Evolutionary conservation across 2,888 invertebrate genomes (phyloP), one percentile per base, ranked within the genome.

Genomic region (Psylliodes chrysocephalus): DNA sequence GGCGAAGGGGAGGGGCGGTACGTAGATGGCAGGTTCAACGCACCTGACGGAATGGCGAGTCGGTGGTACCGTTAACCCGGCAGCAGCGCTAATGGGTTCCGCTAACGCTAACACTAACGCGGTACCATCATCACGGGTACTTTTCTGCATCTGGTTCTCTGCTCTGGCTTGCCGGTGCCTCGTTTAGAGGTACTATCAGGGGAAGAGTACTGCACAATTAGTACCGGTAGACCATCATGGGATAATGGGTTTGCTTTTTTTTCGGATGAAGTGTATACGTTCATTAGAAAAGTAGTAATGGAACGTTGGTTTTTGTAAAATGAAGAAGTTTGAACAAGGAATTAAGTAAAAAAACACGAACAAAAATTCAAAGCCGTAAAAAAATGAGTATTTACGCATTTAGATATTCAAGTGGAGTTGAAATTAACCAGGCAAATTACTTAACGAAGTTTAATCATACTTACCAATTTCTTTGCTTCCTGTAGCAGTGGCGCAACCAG

Each of bases 1-100:
- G 51, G n/a, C n/a, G n/a, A n/a, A n/a, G n/a, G n/a, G n/a, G n/a
- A 57, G 57, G 56, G 68, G 69, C 65, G 71, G 66, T 71, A 70
- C 73, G 73, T 57, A 55, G 46, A 60, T 70, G 68, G 71, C 79
- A 80, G 80, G 81, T 81, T 81, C 81, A 81, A 80, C 78, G 81
- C 81, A 81, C 81, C 81, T 81, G 81, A 78, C 80, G 81, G 81
- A 81, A 81, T 81, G 80, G 81, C 80, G 77, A 79, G 78, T 75
- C 73, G 78, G 77, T 76, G 73, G 61, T 78, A 80, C 80, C 79
- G 81, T 80, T 80, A 80, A 67, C 66, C 72, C 72, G 53, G 59
- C 61, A 59, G 65, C 60, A 59, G 77, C 78, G 77, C 77, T 79
- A 79, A 79, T 80, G 78, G 79, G 78, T 80, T 79, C 79, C 80